Evolutionary conservation across 2,797 vertebrate species (phyloP), one percentile per base, ranked within the genome.

Genomic region (Siniperca scherzeri): DNA sequence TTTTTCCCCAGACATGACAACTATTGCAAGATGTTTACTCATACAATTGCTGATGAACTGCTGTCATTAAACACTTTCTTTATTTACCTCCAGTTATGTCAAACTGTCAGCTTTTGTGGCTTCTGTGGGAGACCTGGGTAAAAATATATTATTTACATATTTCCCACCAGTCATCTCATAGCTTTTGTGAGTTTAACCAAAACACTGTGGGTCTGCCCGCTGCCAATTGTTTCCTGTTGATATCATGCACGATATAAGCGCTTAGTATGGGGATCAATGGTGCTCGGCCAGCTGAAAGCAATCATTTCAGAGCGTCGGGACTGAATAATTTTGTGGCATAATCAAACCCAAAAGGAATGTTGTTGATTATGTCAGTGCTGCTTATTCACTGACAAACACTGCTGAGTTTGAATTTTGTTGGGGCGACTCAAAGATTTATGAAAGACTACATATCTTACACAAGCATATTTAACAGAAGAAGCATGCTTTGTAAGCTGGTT

Each of bases 331-430:
- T 77, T 74, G 70, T 81, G 78, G 84, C 74, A 70, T 72, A 88
- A 87, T 89, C 80, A 81, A 70, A 82, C 68, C 70, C 83, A 79
- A 87, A 62, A 36, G 38, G 85, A 86, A 80, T 86, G 82, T 85
- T 92, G 87, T 84, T 90, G 76, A 92, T 92, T 87, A 85, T 91
- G 78, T 88, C 78, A 67, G 48, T 21, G 25, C 73, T 88, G 88
- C 73, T 75, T 84, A 85, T 85, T 85, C 70, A 57, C 71, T 64
- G 42, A 78, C 83, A 89, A 82, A 90, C 60, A 76, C 50, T 89
- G 91, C 89, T 88, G 90, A 89, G 81, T 85, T 78, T 55, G 81
- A 79, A 42, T 82, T 90, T 84, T 84, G 30, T 56, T 46, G 17
- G 60, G 46, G 61, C 25, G 36, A 80, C 82, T 48, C 50, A 48